Percentiles rank a stretch among this genome's conserved stretches.
Conservation (phyloP, 2,888 invertebrate species). For the Teleogryllus oceanicus region DNA sequence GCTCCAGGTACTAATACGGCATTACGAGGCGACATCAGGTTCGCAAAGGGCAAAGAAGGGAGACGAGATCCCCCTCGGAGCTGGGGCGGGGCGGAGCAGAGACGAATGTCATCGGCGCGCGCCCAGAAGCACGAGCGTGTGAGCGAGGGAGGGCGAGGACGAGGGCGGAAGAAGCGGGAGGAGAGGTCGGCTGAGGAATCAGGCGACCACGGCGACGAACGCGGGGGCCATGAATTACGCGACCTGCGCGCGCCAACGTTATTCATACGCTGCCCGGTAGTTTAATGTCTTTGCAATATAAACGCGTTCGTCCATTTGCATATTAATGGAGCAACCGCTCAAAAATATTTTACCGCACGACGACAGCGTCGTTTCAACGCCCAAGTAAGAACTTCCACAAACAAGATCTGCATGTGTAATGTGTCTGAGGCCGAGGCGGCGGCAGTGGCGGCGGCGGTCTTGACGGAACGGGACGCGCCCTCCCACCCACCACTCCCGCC, state of each 20-base stretch:
- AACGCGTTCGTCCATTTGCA: neutral
- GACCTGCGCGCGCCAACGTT: neutral
- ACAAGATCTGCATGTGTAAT: constrained; percentile 18
- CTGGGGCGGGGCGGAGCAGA: neutral
- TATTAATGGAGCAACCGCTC: neutral
- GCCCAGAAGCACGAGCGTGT: neutral
- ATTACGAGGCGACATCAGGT: too few species aligned
- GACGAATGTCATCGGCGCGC: neutral
- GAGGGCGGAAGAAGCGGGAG: neutral
- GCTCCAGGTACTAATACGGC: too few species aligned
- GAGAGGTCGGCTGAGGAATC: neutral
- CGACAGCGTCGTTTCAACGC: constrained; percentile 18
- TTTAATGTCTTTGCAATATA: constrained; percentile 18
- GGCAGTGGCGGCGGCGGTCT: neutral
- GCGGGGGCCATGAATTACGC: neutral
- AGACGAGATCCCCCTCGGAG: too few species aligned
- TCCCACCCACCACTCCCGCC: too few species aligned
- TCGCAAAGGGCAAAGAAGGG: too few species aligned
- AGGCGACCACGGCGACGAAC: neutral
- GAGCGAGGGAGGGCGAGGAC: neutral
- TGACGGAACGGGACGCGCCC: too few species aligned
- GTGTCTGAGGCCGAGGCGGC: neutral
- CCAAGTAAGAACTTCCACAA: constrained; percentile 18
- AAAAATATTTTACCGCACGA: constrained; percentile 18
- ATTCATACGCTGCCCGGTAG: neutral